Percentiles rank a stretch among this genome's conserved stretches.
These are phyloP conservation scores for Notolepis coatsorum DNA, from an alignment of 2,797 vertebrate genomes.

Conservation along the genomic window DNA sequence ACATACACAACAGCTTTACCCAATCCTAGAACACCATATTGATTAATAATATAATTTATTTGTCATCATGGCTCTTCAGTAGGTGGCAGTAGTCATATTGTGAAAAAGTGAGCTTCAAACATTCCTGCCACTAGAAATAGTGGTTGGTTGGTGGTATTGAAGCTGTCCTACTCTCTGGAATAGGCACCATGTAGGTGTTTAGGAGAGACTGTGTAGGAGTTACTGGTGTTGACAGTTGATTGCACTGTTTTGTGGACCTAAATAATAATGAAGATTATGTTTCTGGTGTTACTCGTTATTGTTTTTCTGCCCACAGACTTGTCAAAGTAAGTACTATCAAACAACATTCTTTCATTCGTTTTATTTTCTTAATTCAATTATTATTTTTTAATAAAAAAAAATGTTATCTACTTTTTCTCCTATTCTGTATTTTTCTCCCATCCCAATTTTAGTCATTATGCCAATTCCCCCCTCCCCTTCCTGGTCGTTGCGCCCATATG, in stretches of 20 bases:
- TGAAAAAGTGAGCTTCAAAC: background rate
- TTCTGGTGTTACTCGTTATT: conserved; percentile 15
- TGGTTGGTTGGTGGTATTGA: conserved; percentile 5
- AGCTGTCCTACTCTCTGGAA: background rate
- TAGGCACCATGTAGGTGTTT: background rate
- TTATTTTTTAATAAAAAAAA: no score
- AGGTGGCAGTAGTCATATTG: conserved; percentile 42
- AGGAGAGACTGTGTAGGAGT: no score
- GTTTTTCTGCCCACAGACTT: background rate
- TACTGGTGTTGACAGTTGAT: no score
- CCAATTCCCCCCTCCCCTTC: no score
- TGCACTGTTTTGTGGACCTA: background rate
- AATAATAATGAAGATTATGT: background rate
- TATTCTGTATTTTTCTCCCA: no score
- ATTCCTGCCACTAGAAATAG: background rate
- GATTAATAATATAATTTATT: no score
- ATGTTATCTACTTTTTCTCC: no score
- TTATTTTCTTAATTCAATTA: no score
- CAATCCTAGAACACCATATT: no score
- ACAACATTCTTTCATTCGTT: background rate
- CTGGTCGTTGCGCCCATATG: no score
- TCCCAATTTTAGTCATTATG: no score
- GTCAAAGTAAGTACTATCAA: conserved; percentile 10
- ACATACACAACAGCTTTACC: no score
- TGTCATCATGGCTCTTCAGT: conserved; percentile 12